Conservation (phyloP, 1,140 invertebrate species). For the Kradibia gibbosae region DNA sequence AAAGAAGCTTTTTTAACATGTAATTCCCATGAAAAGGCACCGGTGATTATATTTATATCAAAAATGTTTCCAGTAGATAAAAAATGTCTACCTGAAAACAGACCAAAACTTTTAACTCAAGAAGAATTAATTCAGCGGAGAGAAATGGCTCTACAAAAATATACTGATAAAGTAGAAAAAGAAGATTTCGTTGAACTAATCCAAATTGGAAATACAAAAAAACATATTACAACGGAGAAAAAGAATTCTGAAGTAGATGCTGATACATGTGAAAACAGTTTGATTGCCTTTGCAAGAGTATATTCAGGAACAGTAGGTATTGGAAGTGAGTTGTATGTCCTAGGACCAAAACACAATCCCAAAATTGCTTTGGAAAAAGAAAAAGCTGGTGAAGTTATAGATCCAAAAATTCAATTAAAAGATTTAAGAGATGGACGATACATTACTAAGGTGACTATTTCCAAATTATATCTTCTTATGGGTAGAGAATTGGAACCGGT, state of each 20-base stretch:
- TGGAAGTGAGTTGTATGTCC: constrained; percentile 86
- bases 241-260: constrained; percentile 51
- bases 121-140: constrained; percentile 83
- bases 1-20: constrained; percentile 86
- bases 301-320: constrained; percentile 89
- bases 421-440: constrained; percentile 80
- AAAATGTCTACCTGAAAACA: constrained; percentile 81
- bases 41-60: constrained; percentile 93
- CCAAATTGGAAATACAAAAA: constrained; percentile 48
- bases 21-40: constrained; percentile 77
- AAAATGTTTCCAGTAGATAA: constrained; percentile 94
- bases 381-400: constrained; percentile 65
- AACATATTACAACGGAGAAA: constrained; percentile 36
- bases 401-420: constrained; percentile 76
- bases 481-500: constrained; percentile 91
- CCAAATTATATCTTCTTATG: constrained; percentile 92
- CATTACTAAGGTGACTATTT: constrained; percentile 76
- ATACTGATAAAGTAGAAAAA: constrained; percentile 71
- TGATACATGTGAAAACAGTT: constrained; percentile 77
- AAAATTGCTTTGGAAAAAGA: constrained; percentile 70
- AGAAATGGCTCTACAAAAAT: constrained; percentile 79
- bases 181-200: neutral
- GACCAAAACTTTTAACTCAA: constrained; percentile 79
- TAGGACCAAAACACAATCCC: constrained; percentile 94
- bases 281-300: constrained; percentile 94